A percentile compares a stretch with the other conserved stretches of the same genome.
Conservation (phyloP, 2,888 invertebrate genomes). For the Piscicola geometra region DNA sequence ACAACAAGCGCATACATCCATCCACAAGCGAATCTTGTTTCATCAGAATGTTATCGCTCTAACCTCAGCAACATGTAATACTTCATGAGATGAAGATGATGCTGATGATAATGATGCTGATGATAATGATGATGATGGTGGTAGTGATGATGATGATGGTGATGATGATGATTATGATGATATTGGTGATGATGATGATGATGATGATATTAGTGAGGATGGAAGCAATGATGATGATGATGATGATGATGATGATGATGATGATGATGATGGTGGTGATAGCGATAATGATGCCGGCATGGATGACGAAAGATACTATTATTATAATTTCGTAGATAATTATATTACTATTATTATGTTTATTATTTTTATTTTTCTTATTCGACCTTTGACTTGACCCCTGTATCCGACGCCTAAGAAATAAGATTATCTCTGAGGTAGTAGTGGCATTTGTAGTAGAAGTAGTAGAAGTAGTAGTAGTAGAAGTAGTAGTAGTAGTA, state of each 20-base stretch:
- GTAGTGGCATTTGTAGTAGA: slow-evolving; percentile 6
- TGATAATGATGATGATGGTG: slow-evolving; percentile 26
- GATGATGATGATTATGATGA: slow-evolving; percentile 20
- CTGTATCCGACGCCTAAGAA: neutral
- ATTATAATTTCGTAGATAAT: no score
- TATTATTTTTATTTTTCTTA: neutral
- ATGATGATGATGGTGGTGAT: slow-evolving; percentile 26
- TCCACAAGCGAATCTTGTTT: no score
- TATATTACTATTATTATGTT: neutral
- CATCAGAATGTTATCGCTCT: no score
- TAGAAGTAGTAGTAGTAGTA: slow-evolving; percentile 23
- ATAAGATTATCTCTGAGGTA: neutral
- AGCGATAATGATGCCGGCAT: neutral
- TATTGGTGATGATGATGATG: neutral
- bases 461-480: slow-evolving; percentile 17
- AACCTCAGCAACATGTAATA: no score
- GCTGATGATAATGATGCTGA: slow-evolving; percentile 27
- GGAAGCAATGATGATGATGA: neutral
- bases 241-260: slow-evolving; percentile 26
- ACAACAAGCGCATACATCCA: no score
- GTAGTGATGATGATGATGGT: slow-evolving; percentile 14
- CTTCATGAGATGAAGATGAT: no score
- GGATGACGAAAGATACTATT: no score
- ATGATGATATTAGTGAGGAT: neutral
- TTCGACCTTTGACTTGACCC: slow-evolving; percentile 7